These are phyloP conservation scores for Cyphomyrus discorhynchus DNA, from an alignment of 2,113 vertebrate genomes.

Conservation along the genomic window DNA sequence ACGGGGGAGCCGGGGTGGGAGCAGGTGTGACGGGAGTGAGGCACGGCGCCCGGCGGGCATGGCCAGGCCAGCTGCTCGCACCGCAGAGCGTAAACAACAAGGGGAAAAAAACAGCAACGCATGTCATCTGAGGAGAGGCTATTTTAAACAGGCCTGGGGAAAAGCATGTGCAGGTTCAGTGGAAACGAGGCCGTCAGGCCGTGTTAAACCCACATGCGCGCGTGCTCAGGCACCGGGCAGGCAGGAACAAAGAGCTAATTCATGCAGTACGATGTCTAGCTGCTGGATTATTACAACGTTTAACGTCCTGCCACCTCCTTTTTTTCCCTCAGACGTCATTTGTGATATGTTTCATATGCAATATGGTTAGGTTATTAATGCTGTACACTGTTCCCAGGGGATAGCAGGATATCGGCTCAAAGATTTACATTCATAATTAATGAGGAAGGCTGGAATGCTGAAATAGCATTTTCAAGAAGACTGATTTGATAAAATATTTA, in stretches of 20 bases:
- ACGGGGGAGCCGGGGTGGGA: neutral
- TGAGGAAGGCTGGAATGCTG: neutral
- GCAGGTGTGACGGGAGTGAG: neutral
- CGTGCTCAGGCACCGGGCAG: neutral
- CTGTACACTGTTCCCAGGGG: neutral
- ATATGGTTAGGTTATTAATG: neutral
- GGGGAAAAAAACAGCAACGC: neutral
- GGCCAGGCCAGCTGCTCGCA: neutral
- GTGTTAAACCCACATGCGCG: neutral
- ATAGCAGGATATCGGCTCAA: neutral
- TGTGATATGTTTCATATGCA: neutral
- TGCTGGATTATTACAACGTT: neutral
- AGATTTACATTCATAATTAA: neutral
- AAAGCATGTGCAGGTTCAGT: neutral
- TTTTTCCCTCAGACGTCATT: neutral
- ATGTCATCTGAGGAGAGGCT: neutral
- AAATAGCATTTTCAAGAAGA: neutral
- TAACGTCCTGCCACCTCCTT: neutral
- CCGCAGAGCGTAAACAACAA: conserved; percentile 3
- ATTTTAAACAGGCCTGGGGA: neutral
- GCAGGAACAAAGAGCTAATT: neutral
- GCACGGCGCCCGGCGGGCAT: neutral
- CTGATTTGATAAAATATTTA: neutral
- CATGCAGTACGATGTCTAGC: neutral
- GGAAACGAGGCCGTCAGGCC: neutral